phyloP scores from a whole-genome alignment of 2,888 invertebrate genomes.

The Drosophila falleni region DNA sequence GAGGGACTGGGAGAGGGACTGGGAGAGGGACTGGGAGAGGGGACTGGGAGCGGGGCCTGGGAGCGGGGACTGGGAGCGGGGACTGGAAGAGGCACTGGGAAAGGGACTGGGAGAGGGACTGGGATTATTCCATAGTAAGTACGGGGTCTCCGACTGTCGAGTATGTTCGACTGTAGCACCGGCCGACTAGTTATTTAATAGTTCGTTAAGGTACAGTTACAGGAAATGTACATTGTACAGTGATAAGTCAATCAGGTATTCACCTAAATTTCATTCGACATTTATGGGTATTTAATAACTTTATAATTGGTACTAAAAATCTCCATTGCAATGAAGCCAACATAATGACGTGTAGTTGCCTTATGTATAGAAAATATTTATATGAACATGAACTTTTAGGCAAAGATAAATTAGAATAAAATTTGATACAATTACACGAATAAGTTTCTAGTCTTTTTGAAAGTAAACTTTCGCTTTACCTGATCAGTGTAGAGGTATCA shows the following conservation, averaged over 20 bases:
- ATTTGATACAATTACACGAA: not conserved
- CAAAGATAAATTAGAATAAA: not conserved
- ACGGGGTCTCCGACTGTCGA: no score
- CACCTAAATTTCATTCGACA: not conserved
- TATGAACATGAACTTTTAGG: not conserved
- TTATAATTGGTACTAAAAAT: no score
- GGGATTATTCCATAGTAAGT: no score
- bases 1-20: no score
- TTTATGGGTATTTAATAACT: not conserved
- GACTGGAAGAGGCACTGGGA: no score
- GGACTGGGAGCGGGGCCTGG: no score
- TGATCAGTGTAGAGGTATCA: slow-evolving; percentile 2
- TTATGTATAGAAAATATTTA: not conserved
- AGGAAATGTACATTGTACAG: not conserved
- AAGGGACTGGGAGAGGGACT: no score
- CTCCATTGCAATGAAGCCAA: not conserved
- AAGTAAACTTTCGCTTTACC: slow-evolving; percentile 4
- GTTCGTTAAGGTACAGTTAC: no score
- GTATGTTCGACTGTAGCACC: no score
- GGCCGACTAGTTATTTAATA: no score
- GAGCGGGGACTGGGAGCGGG: no score
- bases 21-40: no score
- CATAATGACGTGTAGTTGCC: not conserved
- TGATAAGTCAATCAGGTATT: slow-evolving; percentile 7
- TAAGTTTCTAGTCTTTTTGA: slow-evolving; percentile 1